A percentile compares a stretch with the other conserved stretches of the same genome.
These are phyloP conservation scores for Artibeus jamaicensis DNA, from an alignment of 2,797 vertebrate species.

Conservation along the genomic window DNA sequence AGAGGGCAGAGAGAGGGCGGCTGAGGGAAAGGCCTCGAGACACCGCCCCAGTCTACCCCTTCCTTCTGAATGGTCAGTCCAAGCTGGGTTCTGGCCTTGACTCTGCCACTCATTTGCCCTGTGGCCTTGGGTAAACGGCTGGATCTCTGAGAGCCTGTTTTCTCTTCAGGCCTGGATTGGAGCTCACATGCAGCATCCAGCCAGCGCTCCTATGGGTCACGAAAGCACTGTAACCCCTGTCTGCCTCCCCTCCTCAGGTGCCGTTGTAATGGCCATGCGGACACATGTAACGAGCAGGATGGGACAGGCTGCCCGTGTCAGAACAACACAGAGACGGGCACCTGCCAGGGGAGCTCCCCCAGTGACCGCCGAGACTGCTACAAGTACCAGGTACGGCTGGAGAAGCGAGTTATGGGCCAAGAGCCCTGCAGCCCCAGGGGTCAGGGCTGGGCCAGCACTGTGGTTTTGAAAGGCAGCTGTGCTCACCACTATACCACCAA, in stretches of 20 bases:
- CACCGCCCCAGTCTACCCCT: background rate
- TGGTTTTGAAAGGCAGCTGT: slow-evolving; percentile 82
- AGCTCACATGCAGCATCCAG: background rate
- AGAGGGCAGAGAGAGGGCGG: background rate
- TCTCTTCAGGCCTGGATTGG: background rate
- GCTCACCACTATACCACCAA: slow-evolving; percentile 84
- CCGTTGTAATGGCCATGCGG: slow-evolving; percentile 95
- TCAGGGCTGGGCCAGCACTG: background rate
- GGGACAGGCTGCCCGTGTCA: slow-evolving; percentile 95
- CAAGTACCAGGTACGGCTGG: slow-evolving; percentile 87
- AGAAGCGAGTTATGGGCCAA: fast-evolving
- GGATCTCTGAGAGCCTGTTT: background rate
- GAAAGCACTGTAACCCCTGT: background rate
- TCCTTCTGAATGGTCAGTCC: background rate
- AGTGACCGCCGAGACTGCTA: slow-evolving; percentile 93
- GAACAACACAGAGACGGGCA: slow-evolving; percentile 95
- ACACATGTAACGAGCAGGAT: slow-evolving; percentile 93
- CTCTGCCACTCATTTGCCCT: background rate
- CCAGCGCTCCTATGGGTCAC: background rate
- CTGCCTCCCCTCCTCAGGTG: slow-evolving; percentile 83
- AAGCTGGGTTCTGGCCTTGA: background rate
- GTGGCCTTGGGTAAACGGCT: background rate
- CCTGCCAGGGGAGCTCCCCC: slow-evolving; percentile 89
- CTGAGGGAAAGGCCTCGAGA: background rate
- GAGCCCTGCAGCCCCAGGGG: background rate